phyloP scores from a whole-genome alignment of 1,140 invertebrate species.

The Ceratina japonica region DNA sequence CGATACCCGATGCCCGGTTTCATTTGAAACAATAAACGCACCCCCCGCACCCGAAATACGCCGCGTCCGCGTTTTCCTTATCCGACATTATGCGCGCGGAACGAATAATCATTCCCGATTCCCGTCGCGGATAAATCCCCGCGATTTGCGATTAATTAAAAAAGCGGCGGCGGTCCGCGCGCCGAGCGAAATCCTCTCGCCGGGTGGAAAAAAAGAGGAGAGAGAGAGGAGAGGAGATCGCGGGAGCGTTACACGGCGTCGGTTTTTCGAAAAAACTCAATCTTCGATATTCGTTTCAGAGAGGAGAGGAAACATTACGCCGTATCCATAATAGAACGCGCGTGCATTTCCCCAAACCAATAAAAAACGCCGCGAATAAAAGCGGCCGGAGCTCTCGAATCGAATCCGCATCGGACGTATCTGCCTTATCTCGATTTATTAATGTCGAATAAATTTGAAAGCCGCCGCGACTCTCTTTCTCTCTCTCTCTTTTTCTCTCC shows the following conservation, averaged over 20 bases:
- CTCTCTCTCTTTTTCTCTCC: no score
- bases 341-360: constrained; percentile 26
- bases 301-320: constrained; percentile 12
- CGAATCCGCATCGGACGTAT: constrained; percentile 3
- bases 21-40: constrained; percentile 8
- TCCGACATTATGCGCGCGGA: not conserved
- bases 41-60: not conserved
- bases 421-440: not conserved
- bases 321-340: constrained; percentile 27
- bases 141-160: no score
- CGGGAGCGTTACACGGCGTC: not conserved
- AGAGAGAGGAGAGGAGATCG: not conserved
- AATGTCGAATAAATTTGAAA: not conserved
- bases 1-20: constrained; percentile 13
- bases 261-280: constrained; percentile 31
- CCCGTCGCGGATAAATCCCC: no score
- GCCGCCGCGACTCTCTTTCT: not conserved
- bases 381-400: constrained; percentile 3
- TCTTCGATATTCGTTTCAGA: constrained; percentile 36
- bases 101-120: no score
- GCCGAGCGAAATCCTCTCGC: not conserved
- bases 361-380: constrained; percentile 8
- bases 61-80: not conserved
- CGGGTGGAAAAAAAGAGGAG: not conserved
- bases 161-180: no score